Conservation (phyloP, 2,888 invertebrate species). For the Orchestes rusci region DNA sequence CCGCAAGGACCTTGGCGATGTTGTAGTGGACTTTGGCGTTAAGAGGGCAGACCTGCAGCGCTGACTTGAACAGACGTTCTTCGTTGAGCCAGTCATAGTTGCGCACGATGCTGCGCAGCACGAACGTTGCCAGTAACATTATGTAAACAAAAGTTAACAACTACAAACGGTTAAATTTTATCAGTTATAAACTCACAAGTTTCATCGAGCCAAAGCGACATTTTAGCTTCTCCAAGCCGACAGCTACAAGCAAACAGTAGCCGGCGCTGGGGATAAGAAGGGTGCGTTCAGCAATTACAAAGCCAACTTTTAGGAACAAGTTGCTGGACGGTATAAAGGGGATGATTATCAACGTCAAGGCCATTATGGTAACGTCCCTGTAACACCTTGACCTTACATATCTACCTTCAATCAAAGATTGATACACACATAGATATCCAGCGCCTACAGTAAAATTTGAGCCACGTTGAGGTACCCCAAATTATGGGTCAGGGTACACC, state of each 20-base stretch:
- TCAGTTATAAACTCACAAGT: slow-evolving; percentile 29
- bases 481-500: no score
- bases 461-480: no score
- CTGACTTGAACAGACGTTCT: slow-evolving; percentile 69
- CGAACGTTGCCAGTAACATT: slow-evolving; percentile 35
- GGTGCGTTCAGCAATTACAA: slow-evolving; percentile 83
- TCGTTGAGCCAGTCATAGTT: slow-evolving; percentile 78
- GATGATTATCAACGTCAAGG: slow-evolving; percentile 55
- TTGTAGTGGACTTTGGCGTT: slow-evolving; percentile 95
- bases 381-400: slow-evolving; percentile 25
- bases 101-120: slow-evolving; percentile 51
- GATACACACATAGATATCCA: no score
- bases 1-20: slow-evolving; percentile 78
- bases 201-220: slow-evolving; percentile 24
- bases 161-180: slow-evolving; percentile 31
- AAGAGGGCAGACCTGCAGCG: slow-evolving; percentile 78
- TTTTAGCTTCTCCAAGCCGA: slow-evolving; percentile 52
- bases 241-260: slow-evolving; percentile 61
- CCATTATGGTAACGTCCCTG: slow-evolving; percentile 45
- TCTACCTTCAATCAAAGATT: no score
- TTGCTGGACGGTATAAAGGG: slow-evolving; percentile 84
- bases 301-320: slow-evolving; percentile 78
- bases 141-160: slow-evolving; percentile 34
- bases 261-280: slow-evolving; percentile 78
- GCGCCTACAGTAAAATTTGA: no score